phyloP scores from a whole-genome alignment of 2,888 invertebrate species.

The Lasioglossum oenotherae region DNA sequence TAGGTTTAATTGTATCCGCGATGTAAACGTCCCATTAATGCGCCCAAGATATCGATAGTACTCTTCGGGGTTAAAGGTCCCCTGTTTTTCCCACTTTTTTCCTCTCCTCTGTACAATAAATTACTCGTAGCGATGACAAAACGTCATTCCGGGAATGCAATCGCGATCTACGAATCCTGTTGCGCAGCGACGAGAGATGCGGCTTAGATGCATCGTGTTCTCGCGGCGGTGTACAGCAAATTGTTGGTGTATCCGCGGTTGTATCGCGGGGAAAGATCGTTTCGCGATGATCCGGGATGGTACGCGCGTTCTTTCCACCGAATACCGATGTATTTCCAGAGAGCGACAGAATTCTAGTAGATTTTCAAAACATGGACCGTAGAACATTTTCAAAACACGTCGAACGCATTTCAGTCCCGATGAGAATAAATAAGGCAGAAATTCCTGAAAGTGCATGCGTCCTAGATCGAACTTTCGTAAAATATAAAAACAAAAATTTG shows the following conservation, averaged over 20 bases:
- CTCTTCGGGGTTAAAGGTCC: neutral
- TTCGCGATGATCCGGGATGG: neutral
- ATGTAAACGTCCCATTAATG: conserved; percentile 14
- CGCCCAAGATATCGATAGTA: neutral
- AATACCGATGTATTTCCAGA: neutral
- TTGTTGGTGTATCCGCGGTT: conserved; percentile 12
- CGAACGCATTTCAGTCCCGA: neutral
- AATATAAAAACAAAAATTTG: too few relatives aligned
- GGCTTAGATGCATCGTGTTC: conserved; percentile 10
- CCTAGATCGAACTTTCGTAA: neutral
- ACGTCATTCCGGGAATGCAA: conserved; percentile 15
- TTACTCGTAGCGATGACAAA: neutral
- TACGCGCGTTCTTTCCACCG: neutral
- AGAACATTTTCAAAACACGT: neutral
- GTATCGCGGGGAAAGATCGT: conserved; percentile 15
- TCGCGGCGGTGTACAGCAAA: conserved; percentile 21
- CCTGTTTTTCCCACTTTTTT: neutral
- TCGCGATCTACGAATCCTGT: conserved; percentile 24
- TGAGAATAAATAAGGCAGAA: neutral
- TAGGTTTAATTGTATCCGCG: neutral
- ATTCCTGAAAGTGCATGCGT: neutral
- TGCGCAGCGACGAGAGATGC: neutral
- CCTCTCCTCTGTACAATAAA: neutral
- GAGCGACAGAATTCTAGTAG: neutral
- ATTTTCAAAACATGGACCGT: neutral